Percentiles rank a stretch among this genome's conserved stretches.
These are phyloP conservation scores for Brachylomia viminalis DNA, from an alignment of 2,888 invertebrate species.

Conservation along the genomic window DNA sequence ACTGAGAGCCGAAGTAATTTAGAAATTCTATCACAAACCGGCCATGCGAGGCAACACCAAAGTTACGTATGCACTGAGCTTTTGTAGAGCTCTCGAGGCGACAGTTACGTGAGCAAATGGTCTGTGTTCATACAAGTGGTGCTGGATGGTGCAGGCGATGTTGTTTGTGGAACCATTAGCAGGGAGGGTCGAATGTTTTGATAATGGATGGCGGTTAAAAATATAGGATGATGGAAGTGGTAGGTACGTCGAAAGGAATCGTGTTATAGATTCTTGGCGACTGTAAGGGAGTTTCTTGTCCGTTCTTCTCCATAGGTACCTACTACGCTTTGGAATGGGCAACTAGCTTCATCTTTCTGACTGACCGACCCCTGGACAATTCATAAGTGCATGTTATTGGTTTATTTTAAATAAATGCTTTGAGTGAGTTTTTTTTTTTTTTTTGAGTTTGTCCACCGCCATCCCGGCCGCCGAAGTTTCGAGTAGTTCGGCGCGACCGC, in stretches of 20 bases:
- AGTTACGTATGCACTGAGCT: constrained; percentile 63
- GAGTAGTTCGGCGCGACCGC: too few relatives aligned
- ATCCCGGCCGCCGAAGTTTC: too few relatives aligned
- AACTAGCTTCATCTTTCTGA: too few relatives aligned
- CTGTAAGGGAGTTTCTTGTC: neutral
- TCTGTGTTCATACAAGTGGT: neutral
- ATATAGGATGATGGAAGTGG: neutral
- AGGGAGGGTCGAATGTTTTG: neutral
- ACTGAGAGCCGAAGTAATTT: constrained; percentile 48
- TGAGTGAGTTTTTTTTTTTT: too few relatives aligned
- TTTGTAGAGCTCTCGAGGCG: constrained; percentile 61
- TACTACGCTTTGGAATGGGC: too few relatives aligned
- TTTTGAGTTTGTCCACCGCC: too few relatives aligned
- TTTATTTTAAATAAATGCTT: too few relatives aligned
- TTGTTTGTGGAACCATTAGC: constrained; percentile 1
- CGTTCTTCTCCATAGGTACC: too few relatives aligned
- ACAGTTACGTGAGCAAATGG: constrained; percentile 58
- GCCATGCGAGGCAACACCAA: constrained; percentile 41
- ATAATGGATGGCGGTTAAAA: neutral
- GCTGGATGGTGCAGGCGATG: constrained; percentile 33
- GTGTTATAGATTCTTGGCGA: neutral
- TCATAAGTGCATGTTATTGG: too few relatives aligned
- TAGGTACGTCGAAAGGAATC: neutral
- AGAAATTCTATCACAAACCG: constrained; percentile 56
- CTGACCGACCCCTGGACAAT: too few relatives aligned